Base-by-base conservation (phyloP, 2,888 invertebrate genomes). In the Synergus japonicus region DNA sequence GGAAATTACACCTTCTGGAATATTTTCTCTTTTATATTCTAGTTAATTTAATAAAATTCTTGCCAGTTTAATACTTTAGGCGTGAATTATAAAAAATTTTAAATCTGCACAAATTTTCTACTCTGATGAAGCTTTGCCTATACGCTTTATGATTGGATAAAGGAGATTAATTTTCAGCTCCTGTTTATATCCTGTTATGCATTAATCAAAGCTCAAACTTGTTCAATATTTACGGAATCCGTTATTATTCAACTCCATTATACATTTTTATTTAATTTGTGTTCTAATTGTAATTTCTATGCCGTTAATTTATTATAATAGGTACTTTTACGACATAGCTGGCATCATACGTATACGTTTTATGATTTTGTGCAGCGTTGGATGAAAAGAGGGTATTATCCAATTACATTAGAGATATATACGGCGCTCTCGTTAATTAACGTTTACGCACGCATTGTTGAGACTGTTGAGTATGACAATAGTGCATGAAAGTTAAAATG, bases 401-500 rank as follows among this genome's bases (percentile, higher is more conserved):
- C 22, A 60, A 60, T 22, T 22, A 22, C 22, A 10, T 60, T 4
- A 12, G 60, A 60, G 22, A 18, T 29, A 29, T 29, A 29, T 29
- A 29, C 29, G 10, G n/a, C 15, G 9, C 65, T n/a, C 41, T n/a
- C 65, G 22, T 60, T 22, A 65, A 65, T 65, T 37, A 65, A 65
- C 10, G 41, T 43, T 65, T 37, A 43, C 65, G 15, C 65, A 37
- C 41, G 13, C 41, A 65, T 9, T 65, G 37, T 29, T 37, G 49
- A 5, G 8, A 15, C 37, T 15, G 22, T 54, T 15, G 15, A 37
- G 10, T 37, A 2, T 15, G 73, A 73, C 73, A 73, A 10, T 29
- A 49, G 37, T 3, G 54, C 29, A 73, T 73, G 18, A 15, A 73
- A 73, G 4, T 73, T n/a, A 13, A 54, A 73, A 73, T 54, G n/a